phyloP scores from a whole-genome alignment of 2,113 vertebrate species.

The Seriola rivoliana region DNA sequence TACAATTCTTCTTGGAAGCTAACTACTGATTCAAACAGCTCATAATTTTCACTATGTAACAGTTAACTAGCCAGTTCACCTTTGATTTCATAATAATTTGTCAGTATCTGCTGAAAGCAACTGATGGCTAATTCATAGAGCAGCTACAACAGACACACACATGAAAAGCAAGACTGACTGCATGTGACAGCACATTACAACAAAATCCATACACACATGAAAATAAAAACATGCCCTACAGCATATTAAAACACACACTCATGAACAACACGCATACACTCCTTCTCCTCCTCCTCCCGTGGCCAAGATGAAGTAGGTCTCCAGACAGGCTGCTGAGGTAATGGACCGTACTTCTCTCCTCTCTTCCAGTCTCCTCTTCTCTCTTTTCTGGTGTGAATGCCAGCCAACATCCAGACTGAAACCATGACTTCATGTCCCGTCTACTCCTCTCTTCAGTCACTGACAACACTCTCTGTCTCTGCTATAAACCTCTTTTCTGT shows the following conservation, averaged over 20 bases:
- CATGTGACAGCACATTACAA: conserved; percentile 34
- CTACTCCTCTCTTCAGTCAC: conserved; percentile 9
- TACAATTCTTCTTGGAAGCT: conserved; percentile 1
- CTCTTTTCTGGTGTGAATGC: conserved; percentile 9
- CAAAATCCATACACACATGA: conserved; percentile 18
- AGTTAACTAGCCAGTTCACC: conserved; percentile 50
- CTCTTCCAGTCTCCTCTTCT: conserved; percentile 25
- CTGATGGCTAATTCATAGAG: conserved; percentile 20
- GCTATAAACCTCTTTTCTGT: not conserved
- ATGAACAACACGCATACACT: not conserved
- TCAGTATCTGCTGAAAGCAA: conserved; percentile 54
- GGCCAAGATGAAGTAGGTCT: conserved; percentile 52
- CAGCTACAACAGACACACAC: conserved; percentile 4
- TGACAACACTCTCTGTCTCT: conserved; percentile 7
- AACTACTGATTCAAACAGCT: conserved; percentile 15
- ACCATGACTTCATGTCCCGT: conserved; percentile 21
- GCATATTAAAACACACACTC: conserved; percentile 29
- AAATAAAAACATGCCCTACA: conserved; percentile 43
- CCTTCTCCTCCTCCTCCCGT: conserved; percentile 28
- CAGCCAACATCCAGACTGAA: conserved; percentile 25
- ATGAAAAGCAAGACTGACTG: conserved; percentile 17
- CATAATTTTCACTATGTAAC: not conserved
- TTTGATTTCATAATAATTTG: conserved; percentile 50
- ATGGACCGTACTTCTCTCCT: conserved; percentile 43
- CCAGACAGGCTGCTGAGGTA: conserved; percentile 58